A percentile compares a stretch with the other conserved stretches of the same genome.
These are phyloP conservation scores for Gila robusta DNA, from an alignment of 2,797 vertebrate genomes.

Conservation along the genomic window DNA sequence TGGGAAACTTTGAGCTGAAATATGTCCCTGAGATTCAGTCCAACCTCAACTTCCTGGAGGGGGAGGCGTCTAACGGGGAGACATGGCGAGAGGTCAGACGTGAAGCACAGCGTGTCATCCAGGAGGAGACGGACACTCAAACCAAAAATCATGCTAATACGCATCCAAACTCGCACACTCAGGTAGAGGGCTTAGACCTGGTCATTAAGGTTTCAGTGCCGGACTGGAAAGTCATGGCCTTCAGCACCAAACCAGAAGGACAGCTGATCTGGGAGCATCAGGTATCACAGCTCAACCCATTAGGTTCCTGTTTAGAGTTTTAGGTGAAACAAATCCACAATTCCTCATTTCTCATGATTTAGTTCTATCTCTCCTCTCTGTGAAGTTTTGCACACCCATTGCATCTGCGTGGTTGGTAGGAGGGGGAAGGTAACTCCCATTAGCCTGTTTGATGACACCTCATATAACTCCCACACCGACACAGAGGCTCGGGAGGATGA, in stretches of 20 bases:
- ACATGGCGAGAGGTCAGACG: slow-evolving; percentile 76
- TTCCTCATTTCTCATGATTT: not conserved
- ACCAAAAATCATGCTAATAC: slow-evolving; percentile 62
- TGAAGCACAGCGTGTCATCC: slow-evolving; percentile 85
- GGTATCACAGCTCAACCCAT: slow-evolving; percentile 74
- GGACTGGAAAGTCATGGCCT: slow-evolving; percentile 98
- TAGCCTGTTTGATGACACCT: slow-evolving; percentile 94
- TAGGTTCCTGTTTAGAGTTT: not conserved
- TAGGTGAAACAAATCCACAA: not conserved
- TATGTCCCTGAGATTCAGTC: slow-evolving; percentile 87
- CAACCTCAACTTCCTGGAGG: slow-evolving; percentile 89
- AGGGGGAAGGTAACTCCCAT: slow-evolving; percentile 92
- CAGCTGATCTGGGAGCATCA: slow-evolving; percentile 96
- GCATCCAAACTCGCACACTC: slow-evolving; percentile 72
- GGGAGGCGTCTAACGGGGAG: slow-evolving; percentile 76
- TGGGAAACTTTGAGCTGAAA: slow-evolving; percentile 96
- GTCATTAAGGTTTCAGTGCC: slow-evolving; percentile 97
- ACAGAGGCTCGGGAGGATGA: slow-evolving; percentile 82
- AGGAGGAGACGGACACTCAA: slow-evolving; percentile 77
- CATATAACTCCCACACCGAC: slow-evolving; percentile 81
- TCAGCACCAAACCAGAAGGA: slow-evolving; percentile 84
- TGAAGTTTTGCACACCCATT: slow-evolving; percentile 95
- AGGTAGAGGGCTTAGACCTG: slow-evolving; percentile 83
- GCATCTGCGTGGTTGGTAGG: slow-evolving; percentile 96
- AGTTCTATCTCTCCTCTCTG: not conserved